phyloP scores from a whole-genome alignment of 1,140 invertebrate species.

The Orius insidiosus region DNA sequence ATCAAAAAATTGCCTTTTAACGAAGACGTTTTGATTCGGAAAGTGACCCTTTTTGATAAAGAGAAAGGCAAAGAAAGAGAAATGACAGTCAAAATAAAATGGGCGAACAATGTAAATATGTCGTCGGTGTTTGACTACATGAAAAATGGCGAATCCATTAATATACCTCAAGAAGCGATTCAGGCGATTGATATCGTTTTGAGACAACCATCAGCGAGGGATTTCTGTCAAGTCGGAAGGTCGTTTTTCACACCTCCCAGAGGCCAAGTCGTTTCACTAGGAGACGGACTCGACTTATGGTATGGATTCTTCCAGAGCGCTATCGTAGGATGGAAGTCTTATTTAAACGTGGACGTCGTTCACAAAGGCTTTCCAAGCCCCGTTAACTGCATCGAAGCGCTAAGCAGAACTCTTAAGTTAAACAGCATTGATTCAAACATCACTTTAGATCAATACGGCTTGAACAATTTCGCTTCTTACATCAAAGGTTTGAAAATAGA shows the following conservation, averaged over 20 bases:
- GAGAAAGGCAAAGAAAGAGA: constrained; percentile 27
- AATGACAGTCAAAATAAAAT: constrained; percentile 40
- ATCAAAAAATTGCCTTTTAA: constrained; percentile 23
- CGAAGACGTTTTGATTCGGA: constrained; percentile 17
- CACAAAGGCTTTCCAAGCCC: constrained; percentile 46
- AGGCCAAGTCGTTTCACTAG: constrained; percentile 26
- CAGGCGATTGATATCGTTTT: constrained; percentile 73
- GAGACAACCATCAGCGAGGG: constrained; percentile 30
- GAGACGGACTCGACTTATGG: constrained; percentile 48
- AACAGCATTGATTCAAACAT: neutral
- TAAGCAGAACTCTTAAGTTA: neutral
- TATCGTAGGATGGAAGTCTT: constrained; percentile 49
- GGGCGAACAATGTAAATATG: constrained; percentile 27
- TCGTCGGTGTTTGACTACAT: constrained; percentile 31
- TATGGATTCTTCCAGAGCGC: constrained; percentile 55
- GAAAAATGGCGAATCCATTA: constrained; percentile 24
- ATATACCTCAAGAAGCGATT: constrained; percentile 42
- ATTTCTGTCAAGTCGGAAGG: constrained; percentile 29
- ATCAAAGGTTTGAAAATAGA: constrained; percentile 25
- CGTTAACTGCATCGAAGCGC: constrained; percentile 10
- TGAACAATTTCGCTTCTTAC: constrained; percentile 12
- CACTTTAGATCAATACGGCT: neutral
- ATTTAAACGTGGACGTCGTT: constrained; percentile 55
- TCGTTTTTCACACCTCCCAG: constrained; percentile 33
- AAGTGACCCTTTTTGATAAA: constrained; percentile 22